A percentile compares a stretch with the other conserved stretches of the same genome.
These are phyloP conservation scores for Eurypyga helias DNA, from an alignment of 2,113 vertebrate species.

Conservation along the genomic window DNA sequence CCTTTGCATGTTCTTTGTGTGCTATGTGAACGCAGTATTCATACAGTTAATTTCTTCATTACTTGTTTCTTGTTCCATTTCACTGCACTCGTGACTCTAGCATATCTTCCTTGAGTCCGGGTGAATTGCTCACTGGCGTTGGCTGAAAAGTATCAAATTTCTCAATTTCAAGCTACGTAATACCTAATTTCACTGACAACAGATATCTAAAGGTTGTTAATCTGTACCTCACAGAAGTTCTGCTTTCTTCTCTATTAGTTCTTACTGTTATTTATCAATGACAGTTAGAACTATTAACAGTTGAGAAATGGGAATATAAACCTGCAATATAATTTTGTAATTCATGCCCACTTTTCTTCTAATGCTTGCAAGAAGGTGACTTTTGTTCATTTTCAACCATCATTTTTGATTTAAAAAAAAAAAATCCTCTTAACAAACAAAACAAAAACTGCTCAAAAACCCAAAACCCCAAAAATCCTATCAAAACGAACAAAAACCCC, in stretches of 20 bases:
- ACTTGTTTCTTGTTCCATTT: constrained; percentile 2
- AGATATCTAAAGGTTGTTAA: constrained; percentile 27
- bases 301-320: background rate
- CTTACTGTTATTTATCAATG: background rate
- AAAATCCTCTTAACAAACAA: background rate
- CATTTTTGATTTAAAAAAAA: background rate
- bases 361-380: background rate
- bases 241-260: constrained; percentile 10
- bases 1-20: background rate
- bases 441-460: background rate
- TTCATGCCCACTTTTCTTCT: background rate
- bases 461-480: background rate
- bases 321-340: background rate
- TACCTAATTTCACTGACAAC: constrained; percentile 30
- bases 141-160: constrained; percentile 21
- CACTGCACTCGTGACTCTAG: background rate
- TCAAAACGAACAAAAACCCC: background rate
- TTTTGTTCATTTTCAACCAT: background rate
- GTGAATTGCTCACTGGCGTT: background rate
- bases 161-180: background rate
- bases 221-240: background rate
- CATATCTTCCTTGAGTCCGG: background rate
- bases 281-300: too few relatives aligned
- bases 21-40: background rate
- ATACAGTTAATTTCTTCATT: background rate